These are phyloP conservation scores for Formica aserva DNA, from an alignment of 2,888 invertebrate species.

Conservation along the genomic window DNA sequence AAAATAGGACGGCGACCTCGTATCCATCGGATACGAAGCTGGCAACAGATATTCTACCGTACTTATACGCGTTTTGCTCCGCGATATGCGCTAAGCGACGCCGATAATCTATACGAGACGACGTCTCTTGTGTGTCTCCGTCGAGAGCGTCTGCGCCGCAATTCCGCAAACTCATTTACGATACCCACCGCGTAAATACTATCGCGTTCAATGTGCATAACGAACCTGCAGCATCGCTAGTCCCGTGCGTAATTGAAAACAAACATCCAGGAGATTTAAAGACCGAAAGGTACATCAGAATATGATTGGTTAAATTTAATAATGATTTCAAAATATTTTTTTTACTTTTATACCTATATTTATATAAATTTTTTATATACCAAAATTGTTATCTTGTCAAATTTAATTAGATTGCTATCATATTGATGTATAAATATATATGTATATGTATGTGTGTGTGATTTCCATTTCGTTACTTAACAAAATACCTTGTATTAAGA, in stretches of 20 bases:
- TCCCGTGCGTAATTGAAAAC: constrained; percentile 31
- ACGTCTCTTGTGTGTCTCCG: constrained; percentile 53
- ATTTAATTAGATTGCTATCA: neutral
- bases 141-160: constrained; percentile 60
- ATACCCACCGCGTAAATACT: constrained; percentile 52
- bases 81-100: constrained; percentile 40
- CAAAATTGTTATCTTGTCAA: neutral
- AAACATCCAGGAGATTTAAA: neutral
- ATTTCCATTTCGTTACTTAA: neutral
- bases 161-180: constrained; percentile 61
- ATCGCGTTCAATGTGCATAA: constrained; percentile 17
- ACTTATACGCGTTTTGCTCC: constrained; percentile 63
- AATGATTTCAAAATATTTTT: neutral
- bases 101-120: constrained; percentile 60
- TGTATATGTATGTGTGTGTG: neutral
- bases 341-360: neutral
- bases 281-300: neutral
- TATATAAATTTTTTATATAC: neutral
- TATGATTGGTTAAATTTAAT: neutral
- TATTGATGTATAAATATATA: neutral
- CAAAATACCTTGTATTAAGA: neutral
- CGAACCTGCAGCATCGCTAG: constrained; percentile 2
- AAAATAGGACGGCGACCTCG: constrained; percentile 64
- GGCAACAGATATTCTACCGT: constrained; percentile 49
- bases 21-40: constrained; percentile 27